Evolutionary conservation across 2,113 vertebrate species (phyloP).

Genomic region (Synodontis membranacea): DNA sequence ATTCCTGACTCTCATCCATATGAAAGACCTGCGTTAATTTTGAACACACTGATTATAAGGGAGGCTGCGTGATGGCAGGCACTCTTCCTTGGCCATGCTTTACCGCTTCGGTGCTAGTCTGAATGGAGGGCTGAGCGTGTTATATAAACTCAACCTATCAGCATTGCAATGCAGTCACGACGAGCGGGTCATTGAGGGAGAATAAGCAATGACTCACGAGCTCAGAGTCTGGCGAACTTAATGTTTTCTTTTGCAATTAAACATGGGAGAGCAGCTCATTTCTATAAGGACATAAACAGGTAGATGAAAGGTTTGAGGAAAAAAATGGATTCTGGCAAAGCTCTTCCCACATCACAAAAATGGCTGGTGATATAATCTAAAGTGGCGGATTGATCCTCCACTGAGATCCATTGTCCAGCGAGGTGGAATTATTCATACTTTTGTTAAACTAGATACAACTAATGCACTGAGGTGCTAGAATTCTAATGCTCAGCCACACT

Average conservation of each 20-base stretch:
- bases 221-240: constrained; percentile 21
- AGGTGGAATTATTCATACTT: constrained; percentile 10
- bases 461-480: neutral
- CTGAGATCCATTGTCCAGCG: neutral
- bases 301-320: neutral
- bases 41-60: constrained; percentile 27
- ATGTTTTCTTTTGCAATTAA: constrained; percentile 40
- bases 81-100: constrained; percentile 32
- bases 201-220: constrained; percentile 52
- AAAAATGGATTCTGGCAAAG: neutral
- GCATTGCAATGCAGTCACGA: constrained; percentile 37
- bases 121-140: constrained; percentile 7
- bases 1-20: constrained; percentile 14
- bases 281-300: neutral
- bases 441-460: neutral
- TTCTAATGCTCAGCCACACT: constrained; percentile 1
- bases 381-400: constrained; percentile 5
- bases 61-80: constrained; percentile 21
- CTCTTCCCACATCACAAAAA: neutral
- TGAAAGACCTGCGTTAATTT: constrained; percentile 35
- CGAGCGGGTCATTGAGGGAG: constrained; percentile 37
- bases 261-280: constrained; percentile 36
- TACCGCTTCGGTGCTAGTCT: constrained; percentile 26
- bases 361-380: neutral
- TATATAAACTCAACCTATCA: constrained; percentile 42